Conservation (phyloP, 1,140 invertebrate species). For the Drosophila athabasca region DNA sequence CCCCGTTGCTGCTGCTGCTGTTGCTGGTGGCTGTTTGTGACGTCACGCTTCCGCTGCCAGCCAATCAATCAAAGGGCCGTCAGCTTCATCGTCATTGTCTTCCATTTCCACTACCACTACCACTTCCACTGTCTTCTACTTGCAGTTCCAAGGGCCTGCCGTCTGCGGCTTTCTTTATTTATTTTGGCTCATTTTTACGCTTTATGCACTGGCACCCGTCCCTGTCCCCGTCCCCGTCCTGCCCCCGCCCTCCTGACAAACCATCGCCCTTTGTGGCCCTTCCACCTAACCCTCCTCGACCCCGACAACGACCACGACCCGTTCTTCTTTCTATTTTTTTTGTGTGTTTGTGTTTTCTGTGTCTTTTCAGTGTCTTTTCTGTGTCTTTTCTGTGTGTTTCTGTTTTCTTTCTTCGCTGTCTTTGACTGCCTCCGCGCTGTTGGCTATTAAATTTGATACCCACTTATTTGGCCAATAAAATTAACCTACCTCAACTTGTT, state of each 20-base stretch:
- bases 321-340: not conserved
- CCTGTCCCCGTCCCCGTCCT: not conserved
- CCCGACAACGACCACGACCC: not conserved
- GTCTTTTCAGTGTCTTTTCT: no score
- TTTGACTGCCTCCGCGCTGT: slow-evolving; percentile 39
- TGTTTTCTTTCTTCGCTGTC: slow-evolving; percentile 16
- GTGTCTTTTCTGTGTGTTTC: no score
- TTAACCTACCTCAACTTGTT: slow-evolving; percentile 80
- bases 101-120: not conserved
- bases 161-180: slow-evolving; percentile 67
- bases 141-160: not conserved
- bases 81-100: slow-evolving; percentile 19
- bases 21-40: slow-evolving; percentile 3
- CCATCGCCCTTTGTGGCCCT: not conserved
- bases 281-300: not conserved
- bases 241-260: not conserved
- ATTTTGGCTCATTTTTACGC: slow-evolving; percentile 77
- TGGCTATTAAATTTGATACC: slow-evolving; percentile 80
- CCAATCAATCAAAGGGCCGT: slow-evolving; percentile 71
- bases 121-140: not conserved
- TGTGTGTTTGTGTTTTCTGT: no score
- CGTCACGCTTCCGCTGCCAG: slow-evolving; percentile 59
- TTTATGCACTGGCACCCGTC: slow-evolving; percentile 62
- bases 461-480: slow-evolving; percentile 83
- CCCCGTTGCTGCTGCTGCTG: not conserved